Conservation (phyloP, 2,113 vertebrate genomes). For the Planiliza haematocheilus region DNA sequence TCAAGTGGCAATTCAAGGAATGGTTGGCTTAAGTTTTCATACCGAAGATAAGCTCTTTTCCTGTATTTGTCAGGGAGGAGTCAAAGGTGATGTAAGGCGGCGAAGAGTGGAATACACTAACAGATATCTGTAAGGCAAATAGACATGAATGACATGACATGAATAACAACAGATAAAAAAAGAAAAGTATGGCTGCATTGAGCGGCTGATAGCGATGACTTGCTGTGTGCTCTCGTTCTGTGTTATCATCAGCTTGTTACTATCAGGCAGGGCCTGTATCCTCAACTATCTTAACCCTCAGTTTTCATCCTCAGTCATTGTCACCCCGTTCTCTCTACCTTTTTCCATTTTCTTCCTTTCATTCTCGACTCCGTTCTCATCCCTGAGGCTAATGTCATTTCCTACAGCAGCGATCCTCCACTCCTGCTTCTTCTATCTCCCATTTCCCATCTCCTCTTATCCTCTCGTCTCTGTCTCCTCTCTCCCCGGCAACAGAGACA, state of each 20-base stretch:
- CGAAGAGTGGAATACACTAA: not conserved
- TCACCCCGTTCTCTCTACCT: not conserved
- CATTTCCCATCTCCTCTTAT: conserved; percentile 26
- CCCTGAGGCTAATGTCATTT: conserved; percentile 58
- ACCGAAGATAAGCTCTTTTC: conserved; percentile 13
- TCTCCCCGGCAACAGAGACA: conserved; percentile 29
- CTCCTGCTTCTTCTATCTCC: conserved; percentile 13
- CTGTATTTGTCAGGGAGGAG: conserved; percentile 15
- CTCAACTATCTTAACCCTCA: conserved; percentile 21
- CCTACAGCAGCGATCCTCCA: conserved; percentile 35
- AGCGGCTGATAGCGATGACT: conserved; percentile 34
- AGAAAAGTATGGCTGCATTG: conserved; percentile 24
- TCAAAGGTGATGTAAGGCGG: conserved; percentile 17
- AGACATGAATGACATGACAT: conserved; percentile 37
- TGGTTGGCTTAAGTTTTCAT: too few species aligned
- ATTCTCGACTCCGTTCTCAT: conserved; percentile 31
- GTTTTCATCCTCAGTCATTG: conserved; percentile 11
- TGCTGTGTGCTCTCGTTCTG: conserved; percentile 4
- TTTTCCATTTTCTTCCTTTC: conserved; percentile 28
- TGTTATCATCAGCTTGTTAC: conserved; percentile 34
- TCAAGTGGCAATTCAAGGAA: too few species aligned
- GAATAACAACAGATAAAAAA: conserved; percentile 47
- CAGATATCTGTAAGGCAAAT: conserved; percentile 19
- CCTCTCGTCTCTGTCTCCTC: conserved; percentile 21
- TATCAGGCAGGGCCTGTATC: conserved; percentile 3